phyloP scores from a whole-genome alignment of 2,113 vertebrate species.

The Sphyrna mokarran region DNA sequence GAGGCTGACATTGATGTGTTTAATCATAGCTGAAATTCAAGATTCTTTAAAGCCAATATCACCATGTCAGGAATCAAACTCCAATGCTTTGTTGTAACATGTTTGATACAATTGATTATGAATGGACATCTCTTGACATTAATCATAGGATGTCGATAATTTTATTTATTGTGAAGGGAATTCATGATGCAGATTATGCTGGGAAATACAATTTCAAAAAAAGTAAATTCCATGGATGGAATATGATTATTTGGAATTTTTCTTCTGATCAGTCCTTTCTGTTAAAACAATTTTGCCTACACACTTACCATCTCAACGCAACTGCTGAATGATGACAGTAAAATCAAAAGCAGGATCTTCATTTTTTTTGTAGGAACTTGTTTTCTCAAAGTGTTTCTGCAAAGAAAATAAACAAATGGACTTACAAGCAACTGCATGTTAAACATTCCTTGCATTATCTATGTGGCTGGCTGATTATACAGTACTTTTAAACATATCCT shows the following conservation, averaged over 20 bases:
- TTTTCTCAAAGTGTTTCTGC: background rate
- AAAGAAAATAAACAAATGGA: background rate
- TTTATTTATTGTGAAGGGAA: background rate
- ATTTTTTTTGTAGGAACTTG: background rate
- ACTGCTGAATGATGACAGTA: background rate
- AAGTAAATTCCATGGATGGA: background rate
- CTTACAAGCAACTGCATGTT: background rate
- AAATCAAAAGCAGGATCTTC: slow-evolving; percentile 13
- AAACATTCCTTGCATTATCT: background rate
- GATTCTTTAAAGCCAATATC: background rate
- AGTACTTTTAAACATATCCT: background rate
- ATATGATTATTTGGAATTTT: background rate
- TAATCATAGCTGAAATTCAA: background rate
- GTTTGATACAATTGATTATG: background rate
- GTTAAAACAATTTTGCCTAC: background rate
- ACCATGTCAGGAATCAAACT: background rate
- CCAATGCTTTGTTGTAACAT: background rate
- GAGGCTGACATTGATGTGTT: background rate
- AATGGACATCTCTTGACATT: background rate
- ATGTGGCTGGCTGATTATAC: background rate
- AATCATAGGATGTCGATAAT: background rate
- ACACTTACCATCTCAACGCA: background rate
- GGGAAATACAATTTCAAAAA: background rate
- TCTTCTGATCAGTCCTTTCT: background rate
- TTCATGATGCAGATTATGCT: too few relatives aligned